These are phyloP conservation scores for Chrysogorgia sp. DNA, from an alignment of 92 coral and sea anemone genomes.

Conservation along the genomic window DNA sequence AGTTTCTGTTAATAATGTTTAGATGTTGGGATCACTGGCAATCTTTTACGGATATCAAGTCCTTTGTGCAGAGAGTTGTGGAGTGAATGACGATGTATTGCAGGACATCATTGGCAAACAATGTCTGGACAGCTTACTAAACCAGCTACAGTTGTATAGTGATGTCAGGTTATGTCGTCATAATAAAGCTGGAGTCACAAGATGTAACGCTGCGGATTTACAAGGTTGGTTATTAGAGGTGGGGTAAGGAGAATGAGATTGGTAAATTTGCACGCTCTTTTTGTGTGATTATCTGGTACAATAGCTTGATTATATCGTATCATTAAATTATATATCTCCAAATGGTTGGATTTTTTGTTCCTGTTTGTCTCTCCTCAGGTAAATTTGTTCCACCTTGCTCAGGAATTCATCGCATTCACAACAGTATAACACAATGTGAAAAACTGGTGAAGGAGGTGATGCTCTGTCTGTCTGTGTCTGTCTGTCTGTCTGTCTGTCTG, in stretches of 20 bases:
- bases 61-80: conserved; percentile 23
- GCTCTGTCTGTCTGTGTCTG: not conserved
- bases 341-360: no score
- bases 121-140: conserved; percentile 5
- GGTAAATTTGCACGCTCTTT: no score
- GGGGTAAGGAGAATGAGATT: no score
- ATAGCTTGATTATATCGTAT: no score
- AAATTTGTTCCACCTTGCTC: conserved; percentile 26
- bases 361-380: conserved; percentile 11
- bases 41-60: conserved; percentile 24
- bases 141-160: conserved; percentile 3
- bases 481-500: not conserved
- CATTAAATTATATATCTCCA: no score
- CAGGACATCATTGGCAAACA: conserved; percentile 23
- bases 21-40: conserved; percentile 16
- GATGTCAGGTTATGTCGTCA: conserved; percentile 62
- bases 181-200: conserved; percentile 47
- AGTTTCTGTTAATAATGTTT: not conserved
- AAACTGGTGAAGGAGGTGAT: conserved; percentile 40
- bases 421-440: conserved; percentile 32
- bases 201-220: conserved; percentile 62
- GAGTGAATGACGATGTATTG: conserved; percentile 25
- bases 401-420: conserved; percentile 19
- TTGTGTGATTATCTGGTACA: no score
- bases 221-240: conserved; percentile 15